phyloP scores from a whole-genome alignment of 2,888 invertebrate genomes.

The Stomorhina lunata region DNA sequence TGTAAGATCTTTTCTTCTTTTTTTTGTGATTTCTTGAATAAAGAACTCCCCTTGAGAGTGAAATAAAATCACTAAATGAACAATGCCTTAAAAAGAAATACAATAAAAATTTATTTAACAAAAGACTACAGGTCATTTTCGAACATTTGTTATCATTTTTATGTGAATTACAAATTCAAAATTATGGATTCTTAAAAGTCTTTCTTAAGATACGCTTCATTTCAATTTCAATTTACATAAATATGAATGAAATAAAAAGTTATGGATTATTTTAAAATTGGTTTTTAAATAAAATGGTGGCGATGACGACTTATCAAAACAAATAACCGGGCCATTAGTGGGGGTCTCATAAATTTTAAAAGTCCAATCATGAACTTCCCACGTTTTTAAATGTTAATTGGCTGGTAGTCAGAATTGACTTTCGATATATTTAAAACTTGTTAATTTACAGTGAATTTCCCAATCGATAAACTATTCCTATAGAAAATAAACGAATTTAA shows the following conservation, averaged over 20 bases:
- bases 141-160: slow-evolving; percentile 42
- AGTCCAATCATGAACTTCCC: background rate
- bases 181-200: background rate
- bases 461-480: too few species aligned
- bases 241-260: background rate
- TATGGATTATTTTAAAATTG: background rate
- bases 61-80: too few species aligned
- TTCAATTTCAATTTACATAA: background rate
- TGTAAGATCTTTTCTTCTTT: background rate
- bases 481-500: too few species aligned
- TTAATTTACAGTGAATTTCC: too few species aligned
- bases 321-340: background rate
- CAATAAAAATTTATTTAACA: slow-evolving; percentile 28
- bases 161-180: slow-evolving; percentile 16
- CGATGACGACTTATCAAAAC: background rate
- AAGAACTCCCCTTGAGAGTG: background rate
- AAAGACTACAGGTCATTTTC: slow-evolving; percentile 50
- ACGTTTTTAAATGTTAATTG: background rate
- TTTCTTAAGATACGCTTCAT: background rate
- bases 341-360: background rate
- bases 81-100: background rate
- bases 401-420: too few species aligned
- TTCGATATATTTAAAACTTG: too few species aligned
- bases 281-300: background rate
- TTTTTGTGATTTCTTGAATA: background rate